phyloP scores from a whole-genome alignment of 1,140 invertebrate species.

The Listronotus bonariensis region DNA sequence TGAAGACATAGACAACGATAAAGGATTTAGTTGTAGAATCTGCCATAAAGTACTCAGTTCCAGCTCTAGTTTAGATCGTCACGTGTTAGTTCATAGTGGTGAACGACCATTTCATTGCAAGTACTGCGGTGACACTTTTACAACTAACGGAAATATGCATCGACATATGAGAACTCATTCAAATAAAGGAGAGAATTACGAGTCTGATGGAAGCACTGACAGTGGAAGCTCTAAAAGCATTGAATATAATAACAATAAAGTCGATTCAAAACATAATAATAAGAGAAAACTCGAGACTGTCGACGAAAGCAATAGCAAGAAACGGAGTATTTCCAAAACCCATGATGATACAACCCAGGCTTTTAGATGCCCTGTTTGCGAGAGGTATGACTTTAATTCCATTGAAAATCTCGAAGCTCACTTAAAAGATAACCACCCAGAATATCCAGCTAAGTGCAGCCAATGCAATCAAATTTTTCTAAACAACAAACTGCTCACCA shows the following conservation, averaged over 20 bases:
- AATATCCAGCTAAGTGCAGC: conserved; percentile 70
- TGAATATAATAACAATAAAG: conserved; percentile 56
- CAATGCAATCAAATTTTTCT: conserved; percentile 72
- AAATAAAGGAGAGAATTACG: conserved; percentile 55
- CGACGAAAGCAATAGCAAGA: conserved; percentile 40
- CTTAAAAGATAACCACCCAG: conserved; percentile 72
- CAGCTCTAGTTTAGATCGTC: conserved; percentile 75
- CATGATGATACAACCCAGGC: conserved; percentile 41
- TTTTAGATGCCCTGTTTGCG: conserved; percentile 64
- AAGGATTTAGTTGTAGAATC: conserved; percentile 60
- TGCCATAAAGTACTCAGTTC: conserved; percentile 70
- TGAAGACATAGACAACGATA: conserved; percentile 55
- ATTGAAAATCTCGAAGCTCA: conserved; percentile 67
- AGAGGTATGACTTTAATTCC: conserved; percentile 64
- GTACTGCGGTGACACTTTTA: conserved; percentile 80
- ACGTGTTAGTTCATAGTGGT: conserved; percentile 75
- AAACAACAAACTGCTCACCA: conserved; percentile 70
- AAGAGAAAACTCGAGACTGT: conserved; percentile 47
- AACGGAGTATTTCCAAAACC: conserved; percentile 24
- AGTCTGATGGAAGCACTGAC: conserved; percentile 56
- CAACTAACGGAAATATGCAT: conserved; percentile 89
- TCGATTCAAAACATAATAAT: conserved; percentile 37
- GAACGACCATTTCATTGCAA: conserved; percentile 79
- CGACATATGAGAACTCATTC: conserved; percentile 78
- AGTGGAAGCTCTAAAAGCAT: conserved; percentile 49